Evolutionary conservation across 1,140 invertebrate species (phyloP), one percentile per base, ranked within the genome.

Genomic region (Temnothorax longispinosus): DNA sequence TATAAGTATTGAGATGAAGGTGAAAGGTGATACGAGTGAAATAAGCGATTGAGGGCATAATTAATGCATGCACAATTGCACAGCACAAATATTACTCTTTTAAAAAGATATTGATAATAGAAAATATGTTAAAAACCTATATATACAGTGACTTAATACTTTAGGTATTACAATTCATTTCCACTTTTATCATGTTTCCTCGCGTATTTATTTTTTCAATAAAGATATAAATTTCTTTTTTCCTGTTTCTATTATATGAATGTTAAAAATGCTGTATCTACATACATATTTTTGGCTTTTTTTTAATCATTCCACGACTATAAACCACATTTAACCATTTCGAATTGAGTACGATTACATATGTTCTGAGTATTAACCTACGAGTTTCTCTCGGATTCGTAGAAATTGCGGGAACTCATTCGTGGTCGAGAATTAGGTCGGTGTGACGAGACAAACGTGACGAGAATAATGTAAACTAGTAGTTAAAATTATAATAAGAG

Each of bases 401-500:
- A 47, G 69, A 75, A 75, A 84, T 74, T 44, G 44, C 35, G n/a
- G 35, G 21, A 56, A 27, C 18, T 82, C 67, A 35, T 60, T 84
- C 69, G 69, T 41, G 41, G 32, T 47, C 54, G 15, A 38, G 54
- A 84, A 84, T 82, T 75, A 62, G 69, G 41, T 84, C 69, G 80
- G 13, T 74, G 69, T 32, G 65, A 69, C 47, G 77, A 69, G 35
- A 50, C 47, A 56, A 54, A 81, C 77, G 64, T 81, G 77, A 81
- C 80, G 54, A 56, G 80, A 82, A 82, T 82, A 27, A 35, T 82
- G 54, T 27, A 74, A 82, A 74, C 38, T 69, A 54, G 50, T 38
- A 81, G 56, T 84, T 75, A 47, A 75, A 74, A 84, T 75, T 84
- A 84, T 47, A 75, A 75, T 74, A 75, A 62, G 69, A 75, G 41